These are phyloP conservation scores for Pterocles gutturalis DNA, from an alignment of 2,113 vertebrate genomes.

Conservation along the genomic window DNA sequence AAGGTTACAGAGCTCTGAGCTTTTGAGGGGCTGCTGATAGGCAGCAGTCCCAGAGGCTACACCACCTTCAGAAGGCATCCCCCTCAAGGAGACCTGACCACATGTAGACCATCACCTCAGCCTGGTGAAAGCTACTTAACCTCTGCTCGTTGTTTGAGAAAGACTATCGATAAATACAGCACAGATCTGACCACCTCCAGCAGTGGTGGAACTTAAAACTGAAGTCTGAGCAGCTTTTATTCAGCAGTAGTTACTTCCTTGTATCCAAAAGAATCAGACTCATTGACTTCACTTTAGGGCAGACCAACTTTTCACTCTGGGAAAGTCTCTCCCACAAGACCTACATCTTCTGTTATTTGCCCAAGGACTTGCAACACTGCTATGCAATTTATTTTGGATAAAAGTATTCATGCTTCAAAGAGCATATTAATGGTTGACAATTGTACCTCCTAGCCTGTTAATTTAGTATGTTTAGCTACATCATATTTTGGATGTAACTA, in stretches of 20 bases:
- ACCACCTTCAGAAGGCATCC: background rate
- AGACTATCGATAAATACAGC: background rate
- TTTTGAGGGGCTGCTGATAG: background rate
- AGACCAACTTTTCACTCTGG: background rate
- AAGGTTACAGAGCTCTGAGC: background rate
- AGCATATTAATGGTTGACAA: background rate
- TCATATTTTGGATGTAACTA: background rate
- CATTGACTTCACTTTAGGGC: background rate
- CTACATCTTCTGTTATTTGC: background rate
- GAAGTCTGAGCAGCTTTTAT: background rate
- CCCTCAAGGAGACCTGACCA: background rate
- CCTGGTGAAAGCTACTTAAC: background rate
- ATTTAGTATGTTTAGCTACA: background rate
- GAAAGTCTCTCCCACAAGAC: background rate
- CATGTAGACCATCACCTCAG: background rate
- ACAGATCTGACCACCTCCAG: background rate
- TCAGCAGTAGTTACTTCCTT: background rate
- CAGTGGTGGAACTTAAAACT: background rate
- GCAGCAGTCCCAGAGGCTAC: background rate
- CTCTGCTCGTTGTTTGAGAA: background rate
- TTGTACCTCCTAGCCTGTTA: background rate
- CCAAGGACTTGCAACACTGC: background rate
- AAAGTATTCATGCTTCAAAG: background rate
- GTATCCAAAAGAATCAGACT: background rate
- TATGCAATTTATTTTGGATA: background rate